phyloP scores from a whole-genome alignment of 2,113 vertebrate genomes.

The Hippopotamus amphibius region DNA sequence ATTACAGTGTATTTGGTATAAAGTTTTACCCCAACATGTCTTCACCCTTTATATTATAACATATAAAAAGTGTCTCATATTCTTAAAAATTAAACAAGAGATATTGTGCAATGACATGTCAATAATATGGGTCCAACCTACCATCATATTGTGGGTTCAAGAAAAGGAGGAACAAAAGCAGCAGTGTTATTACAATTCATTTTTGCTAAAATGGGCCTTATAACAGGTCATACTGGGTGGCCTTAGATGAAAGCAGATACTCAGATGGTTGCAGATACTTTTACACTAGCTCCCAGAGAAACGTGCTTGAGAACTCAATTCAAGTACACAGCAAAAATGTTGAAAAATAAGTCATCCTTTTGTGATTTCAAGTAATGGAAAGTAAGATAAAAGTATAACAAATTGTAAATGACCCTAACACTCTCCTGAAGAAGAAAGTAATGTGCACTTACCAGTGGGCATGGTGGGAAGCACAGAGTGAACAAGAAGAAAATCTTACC shows the following conservation, averaged over 20 bases:
- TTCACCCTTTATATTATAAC: neutral
- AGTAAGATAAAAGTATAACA: neutral
- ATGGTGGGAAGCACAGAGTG: neutral
- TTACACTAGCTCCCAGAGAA: neutral
- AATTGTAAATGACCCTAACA: neutral
- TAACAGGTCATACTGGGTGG: too few species aligned
- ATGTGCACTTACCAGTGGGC: neutral
- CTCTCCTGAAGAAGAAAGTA: neutral
- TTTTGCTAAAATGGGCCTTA: neutral
- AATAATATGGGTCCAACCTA: neutral
- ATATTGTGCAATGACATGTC: neutral
- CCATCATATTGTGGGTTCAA: neutral
- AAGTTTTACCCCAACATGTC: neutral
- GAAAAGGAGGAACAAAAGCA: neutral
- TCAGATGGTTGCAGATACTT: neutral
- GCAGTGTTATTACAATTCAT: neutral
- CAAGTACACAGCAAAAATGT: neutral
- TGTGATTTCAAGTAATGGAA: neutral
- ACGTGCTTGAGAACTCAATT: neutral
- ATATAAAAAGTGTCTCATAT: neutral
- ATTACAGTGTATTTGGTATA: neutral
- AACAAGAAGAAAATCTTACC: neutral
- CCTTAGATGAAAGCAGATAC: neutral
- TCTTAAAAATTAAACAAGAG: slow-evolving; percentile 8
- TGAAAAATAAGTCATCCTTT: neutral